Evolutionary conservation across 1,140 invertebrate genomes (phyloP).

Genomic region (Lasioglossum baleicum): DNA sequence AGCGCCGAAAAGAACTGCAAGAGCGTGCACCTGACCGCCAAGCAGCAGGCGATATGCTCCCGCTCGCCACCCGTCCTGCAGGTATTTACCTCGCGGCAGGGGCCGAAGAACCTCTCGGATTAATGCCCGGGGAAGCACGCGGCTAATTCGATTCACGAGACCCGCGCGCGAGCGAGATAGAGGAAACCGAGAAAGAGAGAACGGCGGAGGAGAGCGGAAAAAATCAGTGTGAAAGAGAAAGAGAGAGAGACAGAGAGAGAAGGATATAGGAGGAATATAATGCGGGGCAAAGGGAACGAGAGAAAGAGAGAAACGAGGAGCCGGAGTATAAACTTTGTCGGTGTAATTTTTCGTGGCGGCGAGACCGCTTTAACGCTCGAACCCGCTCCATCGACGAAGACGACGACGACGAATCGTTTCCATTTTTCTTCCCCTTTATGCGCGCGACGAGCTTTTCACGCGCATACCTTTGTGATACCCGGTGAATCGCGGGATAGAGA

Average conservation of each 20-base stretch:
- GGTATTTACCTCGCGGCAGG: conserved; percentile 66
- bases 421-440: conserved; percentile 8
- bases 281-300: neutral
- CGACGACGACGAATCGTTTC: conserved; percentile 11
- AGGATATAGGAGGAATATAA: too few species aligned
- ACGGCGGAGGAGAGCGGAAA: neutral
- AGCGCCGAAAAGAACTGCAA: conserved; percentile 78
- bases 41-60: conserved; percentile 77
- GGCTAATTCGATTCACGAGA: conserved; percentile 59
- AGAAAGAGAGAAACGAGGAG: neutral
- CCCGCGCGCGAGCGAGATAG: neutral
- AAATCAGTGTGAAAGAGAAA: neutral
- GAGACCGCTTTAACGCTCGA: neutral
- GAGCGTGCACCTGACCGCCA: conserved; percentile 75
- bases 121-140: conserved; percentile 58
- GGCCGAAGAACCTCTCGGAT: conserved; percentile 39
- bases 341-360: conserved; percentile 16
- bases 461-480: conserved; percentile 6
- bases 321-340: conserved; percentile 19
- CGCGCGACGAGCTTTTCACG: conserved; percentile 3
- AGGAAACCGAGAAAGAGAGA: too few species aligned
- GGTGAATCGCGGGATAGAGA: conserved; percentile 20
- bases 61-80: conserved; percentile 77
- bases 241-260: neutral
- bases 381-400: neutral